Percentiles rank a stretch among this genome's conserved stretches.
These are phyloP conservation scores for Lagodon rhomboides DNA, from an alignment of 2,797 vertebrate genomes.

Conservation along the genomic window DNA sequence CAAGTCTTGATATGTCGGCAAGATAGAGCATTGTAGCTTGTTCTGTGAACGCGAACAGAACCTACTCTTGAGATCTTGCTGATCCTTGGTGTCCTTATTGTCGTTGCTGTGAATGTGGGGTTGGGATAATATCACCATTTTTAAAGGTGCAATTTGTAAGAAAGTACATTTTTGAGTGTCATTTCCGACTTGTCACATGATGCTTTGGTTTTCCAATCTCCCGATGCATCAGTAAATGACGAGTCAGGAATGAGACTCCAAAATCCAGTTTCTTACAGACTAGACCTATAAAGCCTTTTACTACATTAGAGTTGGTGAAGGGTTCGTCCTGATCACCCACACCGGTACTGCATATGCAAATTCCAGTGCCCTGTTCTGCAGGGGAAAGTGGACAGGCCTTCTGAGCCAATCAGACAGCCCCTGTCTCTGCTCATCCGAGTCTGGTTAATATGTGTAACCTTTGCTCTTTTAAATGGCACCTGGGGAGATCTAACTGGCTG, in stretches of 20 bases:
- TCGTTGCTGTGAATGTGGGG: not conserved
- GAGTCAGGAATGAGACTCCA: too few species aligned
- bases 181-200: too few species aligned
- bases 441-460: slow-evolving; percentile 49
- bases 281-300: not conserved
- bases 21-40: not conserved
- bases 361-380: slow-evolving; percentile 13
- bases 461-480: slow-evolving; percentile 40
- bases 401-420: slow-evolving; percentile 27
- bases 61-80: not conserved
- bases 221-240: too few species aligned
- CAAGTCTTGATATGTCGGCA: not conserved
- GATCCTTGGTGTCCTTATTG: not conserved
- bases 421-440: slow-evolving; percentile 20
- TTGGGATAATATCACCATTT: not conserved
- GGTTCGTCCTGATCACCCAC: slow-evolving; percentile 1
- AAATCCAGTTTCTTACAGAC: too few species aligned
- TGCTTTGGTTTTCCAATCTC: too few species aligned
- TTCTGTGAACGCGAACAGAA: not conserved
- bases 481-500: slow-evolving; percentile 41
- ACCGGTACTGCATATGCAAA: slow-evolving; percentile 22
- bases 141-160: not conserved
- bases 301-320: not conserved
- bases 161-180: too few species aligned
- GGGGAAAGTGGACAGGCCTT: slow-evolving; percentile 4